These are phyloP conservation scores for Saxidomus purpurata DNA, from an alignment of 1,140 invertebrate species.

Conservation along the genomic window DNA sequence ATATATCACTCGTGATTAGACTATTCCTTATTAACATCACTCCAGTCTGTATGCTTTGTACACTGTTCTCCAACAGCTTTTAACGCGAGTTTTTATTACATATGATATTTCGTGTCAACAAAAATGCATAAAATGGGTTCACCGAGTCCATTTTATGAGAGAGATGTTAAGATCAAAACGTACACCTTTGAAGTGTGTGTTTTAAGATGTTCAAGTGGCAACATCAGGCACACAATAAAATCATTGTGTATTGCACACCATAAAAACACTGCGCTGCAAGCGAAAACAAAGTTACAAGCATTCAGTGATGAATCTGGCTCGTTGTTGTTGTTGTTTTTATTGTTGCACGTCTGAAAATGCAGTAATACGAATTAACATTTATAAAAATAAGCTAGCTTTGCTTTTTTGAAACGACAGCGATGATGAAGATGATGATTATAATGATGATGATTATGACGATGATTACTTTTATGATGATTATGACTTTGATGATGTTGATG, in stretches of 20 bases:
- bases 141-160: background rate
- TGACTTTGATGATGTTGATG: background rate
- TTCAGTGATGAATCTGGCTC: background rate
- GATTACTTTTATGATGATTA: background rate
- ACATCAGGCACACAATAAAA: background rate
- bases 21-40: too few species aligned
- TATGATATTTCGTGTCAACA: conserved; percentile 25
- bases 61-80: too few species aligned
- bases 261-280: background rate
- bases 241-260: background rate
- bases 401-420: background rate
- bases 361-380: too few species aligned
- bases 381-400: too few species aligned
- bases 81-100: too few species aligned
- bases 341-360: too few species aligned
- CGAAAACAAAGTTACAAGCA: background rate
- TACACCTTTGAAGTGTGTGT: conserved; percentile 1
- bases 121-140: background rate
- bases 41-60: too few species aligned
- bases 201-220: background rate
- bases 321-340: too few species aligned
- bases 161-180: background rate
- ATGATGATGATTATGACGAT: conserved; percentile 3
- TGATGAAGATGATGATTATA: background rate
- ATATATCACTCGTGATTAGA: too few species aligned